These are phyloP conservation scores for Hozukius guyotensis DNA, from an alignment of 2,797 vertebrate species.

Conservation along the genomic window DNA sequence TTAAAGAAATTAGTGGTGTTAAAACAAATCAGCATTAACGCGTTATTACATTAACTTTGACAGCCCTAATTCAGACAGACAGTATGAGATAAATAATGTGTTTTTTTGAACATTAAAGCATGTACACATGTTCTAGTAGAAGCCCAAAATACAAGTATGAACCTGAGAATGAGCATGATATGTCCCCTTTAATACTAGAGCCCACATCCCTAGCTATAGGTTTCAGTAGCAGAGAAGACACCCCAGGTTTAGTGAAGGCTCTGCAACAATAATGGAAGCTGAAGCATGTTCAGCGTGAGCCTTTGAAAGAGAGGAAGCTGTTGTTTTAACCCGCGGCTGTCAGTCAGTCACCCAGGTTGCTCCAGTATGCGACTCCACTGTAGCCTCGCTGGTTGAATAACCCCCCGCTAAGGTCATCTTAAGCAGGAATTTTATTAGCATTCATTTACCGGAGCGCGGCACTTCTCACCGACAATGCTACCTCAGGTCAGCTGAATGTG, in stretches of 20 bases:
- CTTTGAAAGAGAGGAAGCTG: conserved; percentile 61
- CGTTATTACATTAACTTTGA: too few relatives aligned
- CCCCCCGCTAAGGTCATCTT: conserved; percentile 59
- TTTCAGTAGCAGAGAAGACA: conserved; percentile 27
- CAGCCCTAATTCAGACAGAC: not conserved
- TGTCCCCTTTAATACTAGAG: not conserved
- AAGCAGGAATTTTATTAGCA: conserved; percentile 72
- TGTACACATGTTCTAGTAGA: too few relatives aligned
- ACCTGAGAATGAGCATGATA: not conserved
- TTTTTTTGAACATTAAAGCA: not conserved
- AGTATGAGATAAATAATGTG: not conserved
- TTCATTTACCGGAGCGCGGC: conserved; percentile 43
- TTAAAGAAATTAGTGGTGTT: too few relatives aligned
- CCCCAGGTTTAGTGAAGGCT: conserved; percentile 2
- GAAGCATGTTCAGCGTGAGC: conserved; percentile 24
- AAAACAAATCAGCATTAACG: too few relatives aligned
- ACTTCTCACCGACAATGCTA: conserved; percentile 6
- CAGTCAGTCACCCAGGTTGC: conserved; percentile 47
- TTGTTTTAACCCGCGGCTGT: conserved; percentile 67
- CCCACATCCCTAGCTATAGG: conserved; percentile 4
- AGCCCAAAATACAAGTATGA: not conserved
- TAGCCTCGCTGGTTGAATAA: conserved; percentile 59
- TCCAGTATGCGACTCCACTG: conserved; percentile 40
- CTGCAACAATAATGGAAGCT: conserved; percentile 36
- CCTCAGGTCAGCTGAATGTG: conserved; percentile 26